Evolutionary conservation across 2,797 vertebrate genomes (phyloP).

Genomic region (Sandelia bainsii): DNA sequence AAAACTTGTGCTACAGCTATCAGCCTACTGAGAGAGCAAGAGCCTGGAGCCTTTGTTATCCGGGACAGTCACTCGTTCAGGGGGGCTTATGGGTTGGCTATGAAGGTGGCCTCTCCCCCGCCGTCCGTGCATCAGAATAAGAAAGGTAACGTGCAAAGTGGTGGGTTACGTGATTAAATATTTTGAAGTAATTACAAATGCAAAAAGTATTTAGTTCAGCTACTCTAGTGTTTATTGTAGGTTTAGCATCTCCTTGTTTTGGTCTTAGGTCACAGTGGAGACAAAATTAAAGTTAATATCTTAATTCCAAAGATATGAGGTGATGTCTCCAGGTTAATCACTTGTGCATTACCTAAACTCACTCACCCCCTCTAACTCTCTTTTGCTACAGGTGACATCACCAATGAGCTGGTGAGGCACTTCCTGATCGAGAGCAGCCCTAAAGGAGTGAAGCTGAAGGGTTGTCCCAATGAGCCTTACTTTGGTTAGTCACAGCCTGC

Average conservation of each 20-base stretch:
- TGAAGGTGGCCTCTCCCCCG: conserved; percentile 97
- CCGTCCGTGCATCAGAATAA: conserved; percentile 92
- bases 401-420: conserved; percentile 96
- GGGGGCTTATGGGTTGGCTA: conserved; percentile 95
- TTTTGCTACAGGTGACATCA: conserved; percentile 86
- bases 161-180: not conserved
- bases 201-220: conserved; percentile 8
- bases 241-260: conserved; percentile 8
- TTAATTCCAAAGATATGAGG: conserved; percentile 40
- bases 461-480: conserved; percentile 97
- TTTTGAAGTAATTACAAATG: conserved; percentile 4
- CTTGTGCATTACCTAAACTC: not conserved
- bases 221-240: not conserved
- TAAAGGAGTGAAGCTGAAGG: conserved; percentile 98
- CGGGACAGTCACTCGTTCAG: conserved; percentile 98
- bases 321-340: conserved; percentile 40
- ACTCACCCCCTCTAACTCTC: not conserved
- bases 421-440: conserved; percentile 98
- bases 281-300: conserved; percentile 16
- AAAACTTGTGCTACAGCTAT: conserved; percentile 87
- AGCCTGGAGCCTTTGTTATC: conserved; percentile 97
- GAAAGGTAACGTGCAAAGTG: conserved; percentile 87
- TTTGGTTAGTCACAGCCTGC: conserved; percentile 89
- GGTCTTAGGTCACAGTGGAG: conserved; percentile 4
- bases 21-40: conserved; percentile 90